Conservation (phyloP, 2,797 vertebrate genomes). For the Epinephelus awoara region DNA sequence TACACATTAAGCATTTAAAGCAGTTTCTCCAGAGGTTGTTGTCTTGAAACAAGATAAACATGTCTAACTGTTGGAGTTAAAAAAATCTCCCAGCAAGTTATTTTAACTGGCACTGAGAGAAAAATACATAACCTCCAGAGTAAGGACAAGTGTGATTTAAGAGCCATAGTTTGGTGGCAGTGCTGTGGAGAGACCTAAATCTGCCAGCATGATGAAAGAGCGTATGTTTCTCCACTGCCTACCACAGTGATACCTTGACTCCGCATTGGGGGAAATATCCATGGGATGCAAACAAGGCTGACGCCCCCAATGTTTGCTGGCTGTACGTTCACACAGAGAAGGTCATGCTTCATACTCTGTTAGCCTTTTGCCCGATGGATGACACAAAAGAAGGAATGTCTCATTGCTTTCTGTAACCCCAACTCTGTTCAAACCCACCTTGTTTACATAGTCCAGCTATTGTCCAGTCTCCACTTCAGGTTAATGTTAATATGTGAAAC, state of each 20-base stretch:
- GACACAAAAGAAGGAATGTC: slow-evolving; percentile 74
- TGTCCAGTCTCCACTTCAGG: neutral
- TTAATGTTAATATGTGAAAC: slow-evolving; percentile 2
- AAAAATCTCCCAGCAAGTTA: neutral
- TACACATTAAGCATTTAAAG: too few species aligned
- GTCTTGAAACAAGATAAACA: too few species aligned
- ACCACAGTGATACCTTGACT: slow-evolving; percentile 37
- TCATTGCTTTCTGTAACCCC: slow-evolving; percentile 14
- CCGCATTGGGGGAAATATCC: slow-evolving; percentile 1
- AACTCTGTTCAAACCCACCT: slow-evolving; percentile 33
- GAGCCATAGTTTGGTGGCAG: neutral
- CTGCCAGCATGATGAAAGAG: slow-evolving; percentile 50
- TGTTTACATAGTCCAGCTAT: slow-evolving; percentile 10
- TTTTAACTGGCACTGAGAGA: neutral
- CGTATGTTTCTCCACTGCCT: neutral
- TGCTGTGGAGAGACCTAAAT: slow-evolving; percentile 37
- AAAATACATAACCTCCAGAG: slow-evolving; percentile 5
- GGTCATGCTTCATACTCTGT: slow-evolving; percentile 51
- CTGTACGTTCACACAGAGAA: slow-evolving; percentile 59
- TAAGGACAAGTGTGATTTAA: slow-evolving; percentile 35
- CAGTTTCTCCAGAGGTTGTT: too few species aligned
- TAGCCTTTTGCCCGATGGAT: slow-evolving; percentile 29
- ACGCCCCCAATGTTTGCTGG: slow-evolving; percentile 44
- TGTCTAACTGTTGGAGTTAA: neutral
- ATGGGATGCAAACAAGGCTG: slow-evolving; percentile 41